A percentile compares a stretch with the other conserved stretches of the same genome.
Evolutionary conservation across 2,888 invertebrate species (phyloP).

Genomic region (Folsomia candida): DNA sequence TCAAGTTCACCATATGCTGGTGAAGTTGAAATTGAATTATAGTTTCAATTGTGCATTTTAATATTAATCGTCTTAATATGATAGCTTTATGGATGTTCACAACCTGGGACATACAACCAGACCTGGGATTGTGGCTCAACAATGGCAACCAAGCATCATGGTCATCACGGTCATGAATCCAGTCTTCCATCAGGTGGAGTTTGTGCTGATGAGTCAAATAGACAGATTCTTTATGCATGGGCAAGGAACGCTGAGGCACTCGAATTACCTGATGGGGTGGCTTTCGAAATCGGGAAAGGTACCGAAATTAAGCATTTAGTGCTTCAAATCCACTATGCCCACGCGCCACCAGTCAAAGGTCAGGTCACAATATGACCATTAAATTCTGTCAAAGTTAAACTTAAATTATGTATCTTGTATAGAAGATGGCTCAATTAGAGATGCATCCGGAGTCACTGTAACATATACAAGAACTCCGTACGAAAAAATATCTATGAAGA

Average conservation of each 20-base stretch:
- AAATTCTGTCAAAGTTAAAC: background rate
- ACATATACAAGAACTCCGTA: background rate
- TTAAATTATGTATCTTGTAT: too few species aligned
- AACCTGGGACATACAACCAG: conserved; percentile 67
- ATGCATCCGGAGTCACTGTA: background rate
- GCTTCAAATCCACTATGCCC: conserved; percentile 85
- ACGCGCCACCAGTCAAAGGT: conserved; percentile 52
- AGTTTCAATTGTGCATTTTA: too few species aligned
- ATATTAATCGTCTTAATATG: too few species aligned
- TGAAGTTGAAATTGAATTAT: background rate
- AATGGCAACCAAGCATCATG: background rate
- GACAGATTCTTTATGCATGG: too few species aligned
- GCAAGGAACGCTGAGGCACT: conserved; percentile 83
- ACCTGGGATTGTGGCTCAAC: conserved; percentile 62
- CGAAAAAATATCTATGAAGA: too few species aligned
- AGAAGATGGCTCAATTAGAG: background rate
- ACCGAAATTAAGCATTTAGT: conserved; percentile 83
- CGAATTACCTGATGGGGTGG: conserved; percentile 77
- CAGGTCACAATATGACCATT: too few species aligned
- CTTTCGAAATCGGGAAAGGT: conserved; percentile 82
- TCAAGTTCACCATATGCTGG: conserved; percentile 85
- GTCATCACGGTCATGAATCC: background rate
- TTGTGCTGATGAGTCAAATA: too few species aligned
- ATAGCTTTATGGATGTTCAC: conserved; percentile 75
- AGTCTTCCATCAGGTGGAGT: too few species aligned